Percentiles rank a stretch among this genome's conserved stretches.
Evolutionary conservation across 2,888 invertebrate genomes (phyloP).

Genomic region (Drosophila eohydei): DNA sequence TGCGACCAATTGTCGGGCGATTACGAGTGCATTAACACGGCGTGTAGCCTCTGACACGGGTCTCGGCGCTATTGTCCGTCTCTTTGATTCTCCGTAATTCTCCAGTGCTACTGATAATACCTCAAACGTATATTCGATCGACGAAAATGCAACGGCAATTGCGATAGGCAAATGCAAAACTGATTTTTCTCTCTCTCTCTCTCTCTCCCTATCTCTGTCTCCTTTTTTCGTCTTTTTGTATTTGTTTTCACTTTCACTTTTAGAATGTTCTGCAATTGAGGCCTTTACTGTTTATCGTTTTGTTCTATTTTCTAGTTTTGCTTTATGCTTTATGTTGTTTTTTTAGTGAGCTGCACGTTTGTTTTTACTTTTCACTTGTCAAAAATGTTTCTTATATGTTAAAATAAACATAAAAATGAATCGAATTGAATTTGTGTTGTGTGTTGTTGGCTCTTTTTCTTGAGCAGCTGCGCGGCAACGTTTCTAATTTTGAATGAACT

Average conservation of each 20-base stretch:
- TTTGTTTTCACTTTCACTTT: constrained; percentile 67
- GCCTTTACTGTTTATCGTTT: constrained; percentile 52
- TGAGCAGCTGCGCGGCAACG: constrained; percentile 37
- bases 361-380: constrained; percentile 34
- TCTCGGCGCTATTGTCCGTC: constrained; percentile 2
- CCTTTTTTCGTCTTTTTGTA: constrained; percentile 18
- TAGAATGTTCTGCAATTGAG: constrained; percentile 31
- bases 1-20: constrained; percentile 51
- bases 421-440: constrained; percentile 38
- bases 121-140: constrained; percentile 21
- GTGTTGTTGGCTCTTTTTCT: constrained; percentile 11
- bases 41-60: constrained; percentile 45
- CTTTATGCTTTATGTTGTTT: constrained; percentile 23
- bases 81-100: constrained; percentile 24
- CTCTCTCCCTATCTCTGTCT: constrained; percentile 1
- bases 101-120: constrained; percentile 53
- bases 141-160: constrained; percentile 39
- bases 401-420: constrained; percentile 66
- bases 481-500: constrained; percentile 70
- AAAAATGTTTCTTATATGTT: constrained; percentile 46
- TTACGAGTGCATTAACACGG: constrained; percentile 58
- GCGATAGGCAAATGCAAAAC: constrained; percentile 26
- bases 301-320: constrained; percentile 48
- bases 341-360: constrained; percentile 44
- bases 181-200: background rate